phyloP scores from a whole-genome alignment of 2,797 vertebrate species.

The Aulostomus chinensis region DNA sequence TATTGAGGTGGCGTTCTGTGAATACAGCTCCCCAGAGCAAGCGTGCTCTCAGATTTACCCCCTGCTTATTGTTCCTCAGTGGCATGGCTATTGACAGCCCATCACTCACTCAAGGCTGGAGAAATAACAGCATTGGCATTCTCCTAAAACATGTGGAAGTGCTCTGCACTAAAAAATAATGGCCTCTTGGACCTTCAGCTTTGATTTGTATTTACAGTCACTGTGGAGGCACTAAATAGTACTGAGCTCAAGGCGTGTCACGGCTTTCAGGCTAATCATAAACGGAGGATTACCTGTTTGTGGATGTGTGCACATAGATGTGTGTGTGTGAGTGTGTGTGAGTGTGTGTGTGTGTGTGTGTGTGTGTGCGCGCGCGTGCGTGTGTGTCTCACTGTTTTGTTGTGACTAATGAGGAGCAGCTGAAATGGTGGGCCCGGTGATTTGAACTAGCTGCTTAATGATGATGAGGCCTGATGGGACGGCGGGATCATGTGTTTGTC shows the following conservation, averaged over 20 bases:
- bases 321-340: constrained; percentile 2
- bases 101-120: constrained; percentile 62
- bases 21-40: constrained; percentile 61
- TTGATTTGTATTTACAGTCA: constrained; percentile 67
- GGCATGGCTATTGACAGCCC: constrained; percentile 57
- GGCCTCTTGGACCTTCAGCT: constrained; percentile 57
- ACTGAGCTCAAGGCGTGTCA: constrained; percentile 40
- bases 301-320: constrained; percentile 13
- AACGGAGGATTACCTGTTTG: constrained; percentile 50
- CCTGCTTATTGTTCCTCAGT: constrained; percentile 58
- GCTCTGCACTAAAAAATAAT: constrained; percentile 58
- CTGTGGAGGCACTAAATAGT: constrained; percentile 50
- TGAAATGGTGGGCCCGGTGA: constrained; percentile 81
- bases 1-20: constrained; percentile 48
- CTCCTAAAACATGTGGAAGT: constrained; percentile 71
- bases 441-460: constrained; percentile 84
- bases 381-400: constrained; percentile 65
- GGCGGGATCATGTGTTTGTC: constrained; percentile 81
- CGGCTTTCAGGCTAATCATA: constrained; percentile 54
- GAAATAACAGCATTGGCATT: constrained; percentile 68
- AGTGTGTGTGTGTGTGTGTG: background rate
- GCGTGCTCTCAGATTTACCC: constrained; percentile 55
- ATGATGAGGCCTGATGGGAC: constrained; percentile 86
- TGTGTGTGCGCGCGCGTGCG: constrained; percentile 19
- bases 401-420: constrained; percentile 83